Conservation (phyloP, 2,797 vertebrate genomes). For the Syngnathus acus region DNA sequence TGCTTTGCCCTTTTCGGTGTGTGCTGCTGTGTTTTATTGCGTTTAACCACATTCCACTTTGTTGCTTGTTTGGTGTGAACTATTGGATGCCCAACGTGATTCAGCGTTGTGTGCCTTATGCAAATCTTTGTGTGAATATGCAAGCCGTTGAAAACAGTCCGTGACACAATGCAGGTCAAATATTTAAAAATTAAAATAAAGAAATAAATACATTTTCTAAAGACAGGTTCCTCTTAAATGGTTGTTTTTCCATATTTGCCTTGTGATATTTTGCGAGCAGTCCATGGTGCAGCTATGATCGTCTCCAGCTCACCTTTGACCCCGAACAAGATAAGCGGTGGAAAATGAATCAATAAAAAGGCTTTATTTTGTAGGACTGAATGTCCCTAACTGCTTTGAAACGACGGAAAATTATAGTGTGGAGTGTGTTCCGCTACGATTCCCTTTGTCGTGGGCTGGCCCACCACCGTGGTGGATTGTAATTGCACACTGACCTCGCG, state of each 20-base stretch:
- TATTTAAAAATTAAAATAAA: no score
- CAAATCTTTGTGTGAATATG: neutral
- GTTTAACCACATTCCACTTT: neutral
- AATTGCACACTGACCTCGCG: neutral
- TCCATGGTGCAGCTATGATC: neutral
- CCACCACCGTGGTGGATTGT: neutral
- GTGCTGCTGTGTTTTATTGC: neutral
- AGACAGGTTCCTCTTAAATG: neutral
- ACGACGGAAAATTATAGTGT: slow-evolving; percentile 1
- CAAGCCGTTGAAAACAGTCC: neutral
- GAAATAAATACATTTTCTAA: no score
- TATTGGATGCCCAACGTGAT: neutral
- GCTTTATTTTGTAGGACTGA: slow-evolving; percentile 1
- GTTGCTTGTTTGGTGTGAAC: neutral
- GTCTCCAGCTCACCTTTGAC: neutral
- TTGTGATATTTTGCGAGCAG: neutral
- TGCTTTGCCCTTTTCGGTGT: neutral
- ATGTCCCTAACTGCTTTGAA: slow-evolving; percentile 1
- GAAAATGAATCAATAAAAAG: neutral
- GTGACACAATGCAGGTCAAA: neutral
- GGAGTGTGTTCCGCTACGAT: neutral
- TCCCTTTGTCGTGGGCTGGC: neutral
- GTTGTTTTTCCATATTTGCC: neutral
- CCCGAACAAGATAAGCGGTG: neutral
- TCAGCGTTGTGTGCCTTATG: neutral